Evolutionary conservation across 2,888 invertebrate species (phyloP).

Genomic region (Syrphus vitripennis): DNA sequence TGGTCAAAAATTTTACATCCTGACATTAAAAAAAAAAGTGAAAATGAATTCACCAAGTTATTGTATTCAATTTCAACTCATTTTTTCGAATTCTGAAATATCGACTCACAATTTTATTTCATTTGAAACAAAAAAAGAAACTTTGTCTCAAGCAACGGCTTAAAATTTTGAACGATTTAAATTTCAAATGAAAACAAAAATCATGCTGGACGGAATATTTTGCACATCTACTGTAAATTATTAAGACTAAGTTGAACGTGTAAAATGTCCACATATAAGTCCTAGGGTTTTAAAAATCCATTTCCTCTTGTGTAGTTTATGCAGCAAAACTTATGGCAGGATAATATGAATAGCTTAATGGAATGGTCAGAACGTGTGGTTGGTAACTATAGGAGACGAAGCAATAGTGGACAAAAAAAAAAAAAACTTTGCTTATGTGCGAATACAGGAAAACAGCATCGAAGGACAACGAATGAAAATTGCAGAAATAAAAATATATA

Average conservation of each 20-base stretch:
- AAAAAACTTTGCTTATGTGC: slow-evolving; percentile 17
- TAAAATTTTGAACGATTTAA: too few relatives aligned
- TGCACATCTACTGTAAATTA: slow-evolving; percentile 22
- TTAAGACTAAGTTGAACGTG: slow-evolving; percentile 45
- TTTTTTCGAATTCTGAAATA: too few relatives aligned
- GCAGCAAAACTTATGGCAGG: slow-evolving; percentile 61
- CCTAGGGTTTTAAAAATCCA: slow-evolving; percentile 63
- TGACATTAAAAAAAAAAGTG: too few relatives aligned
- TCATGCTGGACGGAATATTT: background rate
- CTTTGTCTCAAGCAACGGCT: too few relatives aligned
- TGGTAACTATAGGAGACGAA: slow-evolving; percentile 15
- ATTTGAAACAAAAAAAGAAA: too few relatives aligned
- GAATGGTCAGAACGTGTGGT: slow-evolving; percentile 66
- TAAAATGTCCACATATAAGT: slow-evolving; percentile 59
- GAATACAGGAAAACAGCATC: slow-evolving; percentile 18
- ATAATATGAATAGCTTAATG: slow-evolving; percentile 70
- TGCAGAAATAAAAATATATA: background rate
- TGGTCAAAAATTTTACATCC: too few relatives aligned
- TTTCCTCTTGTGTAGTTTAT: slow-evolving; percentile 66
- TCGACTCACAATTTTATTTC: too few relatives aligned
- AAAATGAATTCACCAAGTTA: too few relatives aligned
- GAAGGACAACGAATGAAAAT: slow-evolving; percentile 26
- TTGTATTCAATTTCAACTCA: too few relatives aligned
- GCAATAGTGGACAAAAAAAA: too few relatives aligned
- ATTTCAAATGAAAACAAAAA: background rate